Evolutionary conservation across 2,113 vertebrate genomes (phyloP), one percentile per base, ranked within the genome.

Genomic region (Myxocyprinus asiaticus): DNA sequence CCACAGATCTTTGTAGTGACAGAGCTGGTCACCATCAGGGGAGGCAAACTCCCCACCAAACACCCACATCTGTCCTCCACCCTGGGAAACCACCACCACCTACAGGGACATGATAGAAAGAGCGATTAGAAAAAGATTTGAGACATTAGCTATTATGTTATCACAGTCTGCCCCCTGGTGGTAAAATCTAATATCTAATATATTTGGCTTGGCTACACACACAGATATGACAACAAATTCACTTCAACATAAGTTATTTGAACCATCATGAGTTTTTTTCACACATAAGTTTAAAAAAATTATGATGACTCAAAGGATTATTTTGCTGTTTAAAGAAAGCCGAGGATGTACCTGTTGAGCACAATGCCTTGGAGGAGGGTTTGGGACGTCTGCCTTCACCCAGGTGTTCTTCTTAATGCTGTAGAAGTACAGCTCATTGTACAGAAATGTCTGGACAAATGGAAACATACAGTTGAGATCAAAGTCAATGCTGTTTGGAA

Each of bases 1-100:
- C 97, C 98, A 99, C 10, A 99, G 95, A 86, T 99, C 98, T 88
- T 93, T 98, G 89, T 99, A 99, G 84, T 99, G 98, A 86, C 98
- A 98, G 89, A 99, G 98, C 88, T 96, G 96, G 33, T 99, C 97
- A 43, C 96, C 97, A 0, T 91, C 94, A 0, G 96, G 96, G 67
- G 97, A 98, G 0, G 95, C 96, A 88, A 99, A 99, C 89, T 99
- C 98, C 2, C 97, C 98, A 0, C 98, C 97, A 4, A 98, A 99
- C n/a, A 99, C 64, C 97, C 98, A 99, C 48, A 99, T 92, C 90
- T 99, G 97, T 4, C 98, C 97, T 0, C 96, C 96, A 0, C 91
- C 94, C 72, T 98, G 95, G 42, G 97, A 91, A 6, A 98, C 95
- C 51, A 94, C 90, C 53, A 95, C 96, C 0, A 96, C 95, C 98